Base-by-base conservation (phyloP, 2,888 invertebrate genomes). In the Galerucella pusilla region DNA sequence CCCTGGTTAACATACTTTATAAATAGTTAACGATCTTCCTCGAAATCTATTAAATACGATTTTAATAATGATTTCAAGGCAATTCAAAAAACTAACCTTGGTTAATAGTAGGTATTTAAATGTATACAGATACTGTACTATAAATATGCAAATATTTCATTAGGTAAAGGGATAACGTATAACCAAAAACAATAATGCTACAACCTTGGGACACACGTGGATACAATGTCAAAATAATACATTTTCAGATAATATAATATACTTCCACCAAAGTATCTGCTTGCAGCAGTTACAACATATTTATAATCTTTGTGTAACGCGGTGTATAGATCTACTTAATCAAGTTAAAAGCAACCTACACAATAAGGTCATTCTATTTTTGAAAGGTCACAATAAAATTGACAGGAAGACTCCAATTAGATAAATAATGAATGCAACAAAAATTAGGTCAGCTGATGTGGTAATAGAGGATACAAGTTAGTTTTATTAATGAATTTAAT, bases 381-480 rank as follows among this genome's bases (percentile, higher is more conserved):
- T 20, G 20, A 57, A 16, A 57, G 20, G 20, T 57, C 16, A 20
- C 14, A 49, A 4, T 57, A 57, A 52, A 16, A 45, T 0, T 64
- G 45, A 64, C 42, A 64, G 45, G 46, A 64, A 64, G 46, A 45
- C n/a, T 64, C 25, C 46, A 63, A 63, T 63, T 64, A 64, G 46
- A 45, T 45, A 45, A 64, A 42, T 20, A 45, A 64, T 64, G 54
- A 63, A 63, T 71, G 25, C 9, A 64, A 10, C 10, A 57, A 46
- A 65, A 71, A 71, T 59, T 71, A 65, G 71, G 71, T 65, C 64
- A 70, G 14, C 59, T 46, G 7, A 70, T 70, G 49, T 70, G 25
- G 65, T 65, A 64, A 71, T 71, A 42, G 60, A 20, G 7, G 35
- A 5, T 52, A 67, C n/a, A 67, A 12, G 11, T 28, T 52, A 60